phyloP scores from a whole-genome alignment of 2,113 vertebrate genomes.

The Atherinomorus stipes region DNA sequence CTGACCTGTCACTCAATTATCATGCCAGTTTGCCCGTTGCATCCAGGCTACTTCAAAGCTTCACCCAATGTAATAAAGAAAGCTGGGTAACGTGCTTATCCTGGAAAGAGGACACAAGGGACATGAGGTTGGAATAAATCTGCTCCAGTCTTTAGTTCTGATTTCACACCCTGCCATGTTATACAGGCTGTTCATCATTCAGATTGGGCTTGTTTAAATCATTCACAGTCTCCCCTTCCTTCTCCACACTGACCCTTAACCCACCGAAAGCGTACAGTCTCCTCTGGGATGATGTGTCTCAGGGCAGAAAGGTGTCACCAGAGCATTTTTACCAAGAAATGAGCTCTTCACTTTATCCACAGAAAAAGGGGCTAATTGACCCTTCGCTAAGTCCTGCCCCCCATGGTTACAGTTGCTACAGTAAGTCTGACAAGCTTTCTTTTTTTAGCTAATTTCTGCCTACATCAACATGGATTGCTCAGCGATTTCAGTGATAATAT shows the following conservation, averaged over 20 bases:
- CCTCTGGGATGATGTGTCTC: slow-evolving; percentile 8
- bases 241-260: slow-evolving; percentile 38
- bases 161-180: slow-evolving; percentile 3
- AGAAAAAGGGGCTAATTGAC: background rate
- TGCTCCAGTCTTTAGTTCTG: background rate
- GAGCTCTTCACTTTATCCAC: background rate
- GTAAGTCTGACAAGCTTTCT: too few relatives aligned
- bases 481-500: too few relatives aligned
- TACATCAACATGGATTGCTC: too few relatives aligned
- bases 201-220: slow-evolving; percentile 31
- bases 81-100: too few relatives aligned
- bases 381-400: too few relatives aligned
- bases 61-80: too few relatives aligned
- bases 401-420: too few relatives aligned
- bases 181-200: slow-evolving; percentile 48
- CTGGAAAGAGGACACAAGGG: too few relatives aligned
- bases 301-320: slow-evolving; percentile 7
- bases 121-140: too few relatives aligned
- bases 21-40: background rate
- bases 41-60: background rate
- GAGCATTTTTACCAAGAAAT: slow-evolving; percentile 9
- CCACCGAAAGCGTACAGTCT: slow-evolving; percentile 16
- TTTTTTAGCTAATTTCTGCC: too few relatives aligned
- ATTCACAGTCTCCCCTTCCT: slow-evolving; percentile 31
- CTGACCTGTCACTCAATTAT: slow-evolving; percentile 14